phyloP scores from a whole-genome alignment of 2,888 invertebrate genomes.

The Ecliptopera silaceata region DNA sequence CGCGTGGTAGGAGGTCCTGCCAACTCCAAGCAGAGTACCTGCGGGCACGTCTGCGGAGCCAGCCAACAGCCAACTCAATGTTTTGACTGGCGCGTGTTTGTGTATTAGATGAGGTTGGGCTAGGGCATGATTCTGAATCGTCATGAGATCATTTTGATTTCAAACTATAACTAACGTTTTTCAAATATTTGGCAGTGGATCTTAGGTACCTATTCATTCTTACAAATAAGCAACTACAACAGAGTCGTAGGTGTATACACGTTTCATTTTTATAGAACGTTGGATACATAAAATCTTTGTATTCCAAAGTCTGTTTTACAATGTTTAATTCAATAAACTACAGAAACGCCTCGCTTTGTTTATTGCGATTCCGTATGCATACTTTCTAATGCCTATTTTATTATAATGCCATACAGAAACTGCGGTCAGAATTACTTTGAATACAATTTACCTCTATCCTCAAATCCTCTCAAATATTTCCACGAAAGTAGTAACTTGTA shows the following conservation, averaged over 20 bases:
- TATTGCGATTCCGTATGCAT: conserved; percentile 14
- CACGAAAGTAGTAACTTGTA: conserved; percentile 34
- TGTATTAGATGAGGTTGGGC: conserved; percentile 22
- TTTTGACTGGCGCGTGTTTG: conserved; percentile 28
- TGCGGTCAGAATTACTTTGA: conserved; percentile 16
- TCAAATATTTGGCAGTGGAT: no score
- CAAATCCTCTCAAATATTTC: conserved; percentile 39
- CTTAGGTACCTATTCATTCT: no score
- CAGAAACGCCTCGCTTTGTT: conserved; percentile 8
- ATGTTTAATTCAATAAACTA: conserved; percentile 11
- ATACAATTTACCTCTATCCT: conserved; percentile 33
- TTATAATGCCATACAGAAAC: conserved; percentile 10
- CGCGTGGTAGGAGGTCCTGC: conserved; percentile 29
- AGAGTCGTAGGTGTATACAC: no score
- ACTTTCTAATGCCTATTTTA: conserved; percentile 19
- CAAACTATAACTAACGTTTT: neutral
- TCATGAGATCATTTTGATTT: neutral
- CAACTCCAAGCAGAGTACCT: conserved; percentile 18
- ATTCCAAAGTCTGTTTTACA: neutral
- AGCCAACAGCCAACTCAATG: conserved; percentile 22
- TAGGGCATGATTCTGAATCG: conserved; percentile 18
- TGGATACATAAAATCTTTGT: neutral
- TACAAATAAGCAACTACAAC: no score
- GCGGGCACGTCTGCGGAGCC: conserved; percentile 15
- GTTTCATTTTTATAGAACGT: neutral